Percentiles rank a stretch among this genome's conserved stretches.
These are phyloP conservation scores for Schizopygopsis pylzovi DNA, from an alignment of 2,797 vertebrate genomes.

Conservation along the genomic window DNA sequence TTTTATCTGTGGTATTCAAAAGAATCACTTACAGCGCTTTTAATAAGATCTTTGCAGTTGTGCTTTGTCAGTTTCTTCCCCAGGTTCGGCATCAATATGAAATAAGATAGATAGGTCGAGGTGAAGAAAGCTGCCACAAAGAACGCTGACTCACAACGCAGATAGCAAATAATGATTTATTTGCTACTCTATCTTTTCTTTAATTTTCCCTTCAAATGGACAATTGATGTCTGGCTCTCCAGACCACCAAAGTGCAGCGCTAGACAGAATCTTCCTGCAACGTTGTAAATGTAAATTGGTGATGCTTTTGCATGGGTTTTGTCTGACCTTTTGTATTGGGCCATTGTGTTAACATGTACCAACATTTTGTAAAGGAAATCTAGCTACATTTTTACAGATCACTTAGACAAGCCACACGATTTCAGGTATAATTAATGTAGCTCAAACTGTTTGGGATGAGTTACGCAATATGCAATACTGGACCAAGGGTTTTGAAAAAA, in stretches of 20 bases:
- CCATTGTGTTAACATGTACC: background rate
- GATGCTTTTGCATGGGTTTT: background rate
- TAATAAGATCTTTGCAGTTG: background rate
- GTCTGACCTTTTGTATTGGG: background rate
- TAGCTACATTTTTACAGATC: background rate
- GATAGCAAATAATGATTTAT: slow-evolving; percentile 48
- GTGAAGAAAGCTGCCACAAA: slow-evolving; percentile 14
- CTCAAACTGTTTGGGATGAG: background rate
- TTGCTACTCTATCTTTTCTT: slow-evolving; percentile 37
- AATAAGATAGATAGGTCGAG: background rate
- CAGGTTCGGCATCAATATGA: slow-evolving; percentile 19
- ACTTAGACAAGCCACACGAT: background rate
- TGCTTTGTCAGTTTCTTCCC: slow-evolving; percentile 19
- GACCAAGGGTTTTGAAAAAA: slow-evolving; percentile 1
- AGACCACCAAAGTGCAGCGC: slow-evolving; percentile 15
- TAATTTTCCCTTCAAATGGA: slow-evolving; percentile 37
- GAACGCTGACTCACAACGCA: slow-evolving; percentile 26
- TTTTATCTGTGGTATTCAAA: background rate
- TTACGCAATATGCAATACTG: slow-evolving; percentile 6
- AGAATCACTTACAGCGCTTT: background rate
- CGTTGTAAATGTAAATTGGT: background rate
- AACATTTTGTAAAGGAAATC: background rate
- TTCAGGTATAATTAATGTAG: background rate
- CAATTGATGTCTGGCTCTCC: slow-evolving; percentile 23
- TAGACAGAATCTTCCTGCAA: slow-evolving; percentile 18